phyloP scores from a whole-genome alignment of 2,113 vertebrate genomes.

The Ictalurus furcatus region DNA sequence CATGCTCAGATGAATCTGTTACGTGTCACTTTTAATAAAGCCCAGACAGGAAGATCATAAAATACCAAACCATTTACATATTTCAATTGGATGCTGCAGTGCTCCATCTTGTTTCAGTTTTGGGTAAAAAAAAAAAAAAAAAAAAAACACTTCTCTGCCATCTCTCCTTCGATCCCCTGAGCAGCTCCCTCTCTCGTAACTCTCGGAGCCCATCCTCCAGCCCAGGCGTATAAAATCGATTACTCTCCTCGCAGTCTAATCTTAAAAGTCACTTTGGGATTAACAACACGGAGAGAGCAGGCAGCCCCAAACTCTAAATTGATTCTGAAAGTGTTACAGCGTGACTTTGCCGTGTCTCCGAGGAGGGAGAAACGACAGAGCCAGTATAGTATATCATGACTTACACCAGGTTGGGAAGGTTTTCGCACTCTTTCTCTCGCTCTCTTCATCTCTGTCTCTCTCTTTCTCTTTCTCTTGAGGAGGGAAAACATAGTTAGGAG shows the following conservation, averaged over 20 bases:
- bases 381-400: slow-evolving; percentile 18
- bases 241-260: slow-evolving; percentile 62
- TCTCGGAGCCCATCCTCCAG: slow-evolving; percentile 45
- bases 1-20: no score
- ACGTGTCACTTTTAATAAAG: slow-evolving; percentile 3
- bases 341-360: slow-evolving; percentile 38
- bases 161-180: slow-evolving; percentile 3
- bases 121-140: background rate
- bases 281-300: slow-evolving; percentile 59
- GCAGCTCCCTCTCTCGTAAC: slow-evolving; percentile 26
- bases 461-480: background rate
- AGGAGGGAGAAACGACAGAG: slow-evolving; percentile 14
- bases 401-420: slow-evolving; percentile 27
- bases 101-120: background rate
- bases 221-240: slow-evolving; percentile 63
- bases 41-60: background rate
- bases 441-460: background rate
- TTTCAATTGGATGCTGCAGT: background rate
- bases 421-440: background rate
- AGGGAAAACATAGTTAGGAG: slow-evolving; percentile 36
- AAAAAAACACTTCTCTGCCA: background rate
- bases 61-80: background rate
- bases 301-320: slow-evolving; percentile 64
- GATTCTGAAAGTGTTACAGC: slow-evolving; percentile 66
- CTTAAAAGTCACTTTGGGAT: slow-evolving; percentile 72